Base-by-base conservation (phyloP, 2,113 vertebrate species). In the Hyperopisus bebe region DNA sequence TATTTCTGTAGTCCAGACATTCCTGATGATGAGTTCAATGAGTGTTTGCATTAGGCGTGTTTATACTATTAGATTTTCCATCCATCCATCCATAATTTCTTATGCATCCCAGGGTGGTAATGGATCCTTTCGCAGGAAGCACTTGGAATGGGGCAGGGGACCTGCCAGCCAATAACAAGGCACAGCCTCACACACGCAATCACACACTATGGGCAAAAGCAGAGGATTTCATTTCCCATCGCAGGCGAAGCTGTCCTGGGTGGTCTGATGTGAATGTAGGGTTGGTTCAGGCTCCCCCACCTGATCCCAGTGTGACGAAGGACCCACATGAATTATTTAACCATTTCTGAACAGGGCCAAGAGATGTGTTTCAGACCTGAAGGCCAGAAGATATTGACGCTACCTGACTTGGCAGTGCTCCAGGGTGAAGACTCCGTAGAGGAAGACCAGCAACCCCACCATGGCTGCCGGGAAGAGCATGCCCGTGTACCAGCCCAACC, bases 401-500 rank as follows among this genome's bases (percentile, higher is more conserved):
- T 97, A 99, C 98, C 98, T 98, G 97, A 98, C 98, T 96, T 97
- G 96, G 95, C 97, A 98, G 94, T 97, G 96, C 92, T 97, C 97
- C 95, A 98, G 91, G 51, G 97, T 98, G 91, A 97, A 97, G 92
- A 97, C 89, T 89, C 98, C 98, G 0, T 99, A 99, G 90, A 99
- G 92, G 92, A 99, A 99, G 91, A 99, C 98, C 84, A 98, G 95
- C 7, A 98, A 89, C 86, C 98, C 98, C 19, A 99, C 97, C 91
- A 99, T 94, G 46, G 98, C 98, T 15, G 98, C 98, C 88, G 98
- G 98, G 93, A 99, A 98, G 92, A 99, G 96, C 98, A 99, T 99
- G 91, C 98, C 98, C 0, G 98, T 99, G 94, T 99, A 99, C 97
- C 98, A 99, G 92, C 98, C 98, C 87, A 99, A 91, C 98, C 98